Conservation (phyloP, 1,140 invertebrate species). For the Zaprionus inermis region DNA sequence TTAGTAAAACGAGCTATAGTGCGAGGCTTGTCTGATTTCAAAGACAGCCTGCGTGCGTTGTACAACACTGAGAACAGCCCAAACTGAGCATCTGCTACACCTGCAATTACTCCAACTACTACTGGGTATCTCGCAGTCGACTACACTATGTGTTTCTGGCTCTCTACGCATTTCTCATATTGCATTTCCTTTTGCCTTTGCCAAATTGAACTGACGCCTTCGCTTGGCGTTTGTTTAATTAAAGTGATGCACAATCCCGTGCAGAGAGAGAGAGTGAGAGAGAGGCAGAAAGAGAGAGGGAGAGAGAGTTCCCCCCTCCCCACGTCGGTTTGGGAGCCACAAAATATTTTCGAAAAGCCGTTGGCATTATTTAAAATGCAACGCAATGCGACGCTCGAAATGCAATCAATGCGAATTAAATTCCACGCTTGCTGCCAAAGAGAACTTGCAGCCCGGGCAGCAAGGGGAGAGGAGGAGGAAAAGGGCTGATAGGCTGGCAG, state of each 20-base stretch:
- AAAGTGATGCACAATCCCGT: conserved; percentile 63
- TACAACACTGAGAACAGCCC: too few relatives aligned
- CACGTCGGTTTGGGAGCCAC: conserved; percentile 29
- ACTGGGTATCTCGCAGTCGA: not conserved
- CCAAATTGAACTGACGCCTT: conserved; percentile 62
- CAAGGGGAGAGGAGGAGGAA: not conserved
- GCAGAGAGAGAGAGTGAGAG: not conserved
- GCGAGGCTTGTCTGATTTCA: too few relatives aligned
- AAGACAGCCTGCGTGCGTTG: too few relatives aligned
- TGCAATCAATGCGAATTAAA: conserved; percentile 81
- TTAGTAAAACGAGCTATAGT: too few relatives aligned
- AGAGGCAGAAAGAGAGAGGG: not conserved
- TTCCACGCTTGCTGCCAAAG: conserved; percentile 63
- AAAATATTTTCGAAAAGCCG: conserved; percentile 66
- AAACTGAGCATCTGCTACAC: too few relatives aligned
- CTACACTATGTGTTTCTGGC: not conserved
- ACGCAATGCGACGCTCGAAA: conserved; percentile 79
- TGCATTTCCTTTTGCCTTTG: conserved; percentile 33
- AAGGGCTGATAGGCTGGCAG: conserved; percentile 5
- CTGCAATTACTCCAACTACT: too few relatives aligned
- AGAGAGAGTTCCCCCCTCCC: not conserved
- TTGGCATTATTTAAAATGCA: conserved; percentile 82
- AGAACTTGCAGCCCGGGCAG: conserved; percentile 40
- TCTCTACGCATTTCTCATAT: conserved; percentile 33
- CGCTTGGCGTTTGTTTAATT: conserved; percentile 77